Evolutionary conservation across 2,113 vertebrate species (phyloP).

Genomic region (Perognathus longimembris): DNA sequence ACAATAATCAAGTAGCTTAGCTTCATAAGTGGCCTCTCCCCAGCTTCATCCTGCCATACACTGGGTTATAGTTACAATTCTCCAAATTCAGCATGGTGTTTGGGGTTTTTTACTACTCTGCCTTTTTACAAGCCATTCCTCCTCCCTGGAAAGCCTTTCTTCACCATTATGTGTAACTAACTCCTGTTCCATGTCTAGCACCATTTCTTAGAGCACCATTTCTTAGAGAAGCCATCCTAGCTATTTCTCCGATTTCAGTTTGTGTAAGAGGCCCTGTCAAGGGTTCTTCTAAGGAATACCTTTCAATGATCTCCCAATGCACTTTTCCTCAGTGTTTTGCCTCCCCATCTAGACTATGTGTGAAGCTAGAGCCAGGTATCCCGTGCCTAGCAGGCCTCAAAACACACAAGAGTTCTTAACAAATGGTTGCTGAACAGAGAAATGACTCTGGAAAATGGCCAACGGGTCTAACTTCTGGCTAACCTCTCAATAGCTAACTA

Average conservation of each 20-base stretch:
- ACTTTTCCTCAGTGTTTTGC: background rate
- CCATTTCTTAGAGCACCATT: background rate
- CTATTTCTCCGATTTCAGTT: background rate
- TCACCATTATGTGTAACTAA: background rate
- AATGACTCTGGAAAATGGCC: background rate
- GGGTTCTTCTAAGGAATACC: background rate
- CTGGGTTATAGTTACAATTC: background rate
- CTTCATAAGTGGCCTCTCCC: no score
- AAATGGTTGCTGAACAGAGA: constrained; percentile 30
- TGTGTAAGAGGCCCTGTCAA: background rate
- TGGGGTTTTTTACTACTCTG: constrained; percentile 33
- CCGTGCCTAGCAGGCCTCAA: constrained; percentile 1
- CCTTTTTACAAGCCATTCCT: background rate
- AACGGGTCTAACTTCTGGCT: background rate
- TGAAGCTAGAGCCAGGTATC: background rate
- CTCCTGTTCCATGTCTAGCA: background rate
- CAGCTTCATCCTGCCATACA: background rate
- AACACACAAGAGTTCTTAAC: background rate
- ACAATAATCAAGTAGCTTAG: no score
- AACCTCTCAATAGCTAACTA: constrained; percentile 46
- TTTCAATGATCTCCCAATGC: background rate
- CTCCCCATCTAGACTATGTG: background rate
- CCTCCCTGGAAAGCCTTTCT: background rate
- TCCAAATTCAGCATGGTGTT: background rate
- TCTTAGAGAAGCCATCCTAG: background rate